Base-by-base conservation (phyloP, 2,888 invertebrate genomes). In the Cantharis rufa region DNA sequence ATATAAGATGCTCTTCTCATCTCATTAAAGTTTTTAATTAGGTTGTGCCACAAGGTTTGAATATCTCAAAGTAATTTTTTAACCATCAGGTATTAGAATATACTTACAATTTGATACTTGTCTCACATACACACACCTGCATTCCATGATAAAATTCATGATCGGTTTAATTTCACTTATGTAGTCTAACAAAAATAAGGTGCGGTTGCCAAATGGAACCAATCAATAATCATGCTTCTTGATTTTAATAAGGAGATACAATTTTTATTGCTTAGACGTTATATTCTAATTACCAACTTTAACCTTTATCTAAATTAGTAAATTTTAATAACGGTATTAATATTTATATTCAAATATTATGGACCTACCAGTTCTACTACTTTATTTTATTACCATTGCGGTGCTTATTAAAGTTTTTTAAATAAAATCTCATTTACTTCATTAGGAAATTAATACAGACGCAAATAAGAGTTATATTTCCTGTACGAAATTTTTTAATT, bases 241-340 rank as follows among this genome's bases (percentile, higher is more conserved):
- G 75, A 75, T 78, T 75, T 75, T 75, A 78, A 73, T 70, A 79
- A 75, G 75, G 75, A 75, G 76, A 72, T 78, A 81, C 81, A 77
- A 72, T 77, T 77, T 81, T 80, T 81, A 78, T 80, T 62, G 71
- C 74, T 76, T 15, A 66, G 76, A 72, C 77, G 77, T 80, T 79
- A 78, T 80, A 80, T 81, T 81, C 79, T 81, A 81, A 83, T 83
- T 82, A 81, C 78, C 79, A 74, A 75, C 77, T 79, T 79, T 82
- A 82, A 82, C 82, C 82, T 83, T 82, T 83, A 82, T 81, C 81
- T 81, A 79, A 81, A 82, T 81, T 80, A 81, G 78, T 80, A 78
- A 78, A 76, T 74, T 78, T 68, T 75, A 77, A 72, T 70, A 76
- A 73, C 73, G 75, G 72, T 72, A 78, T 78, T 75, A 74, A 78